Evolutionary conservation across 2,113 vertebrate species (phyloP).

Genomic region (Centropus unirufus): DNA sequence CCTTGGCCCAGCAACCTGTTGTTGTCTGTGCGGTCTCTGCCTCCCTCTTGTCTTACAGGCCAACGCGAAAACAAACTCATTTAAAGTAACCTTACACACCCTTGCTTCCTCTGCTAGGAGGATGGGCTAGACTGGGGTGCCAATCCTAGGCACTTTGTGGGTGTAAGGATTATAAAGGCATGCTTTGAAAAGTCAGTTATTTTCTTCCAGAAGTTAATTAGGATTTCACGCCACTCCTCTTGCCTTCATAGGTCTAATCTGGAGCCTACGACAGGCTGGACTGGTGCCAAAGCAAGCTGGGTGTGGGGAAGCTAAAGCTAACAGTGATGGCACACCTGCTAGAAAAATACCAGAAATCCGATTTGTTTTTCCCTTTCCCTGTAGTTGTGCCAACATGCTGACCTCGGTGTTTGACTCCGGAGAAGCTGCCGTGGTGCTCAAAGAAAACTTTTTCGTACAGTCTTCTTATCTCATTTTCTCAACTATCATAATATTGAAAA

Average conservation of each 20-base stretch:
- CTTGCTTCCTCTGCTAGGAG: background rate
- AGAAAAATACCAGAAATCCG: background rate
- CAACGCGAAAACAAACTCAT: background rate
- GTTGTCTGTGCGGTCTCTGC: background rate
- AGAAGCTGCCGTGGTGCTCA: background rate
- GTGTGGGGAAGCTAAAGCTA: background rate
- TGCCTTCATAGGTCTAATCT: background rate
- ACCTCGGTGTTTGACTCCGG: background rate
- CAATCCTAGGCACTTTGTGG: background rate
- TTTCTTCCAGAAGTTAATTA: background rate
- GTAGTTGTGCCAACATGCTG: background rate
- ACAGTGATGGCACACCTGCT: background rate
- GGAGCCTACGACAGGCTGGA: background rate
- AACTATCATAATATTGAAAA: background rate
- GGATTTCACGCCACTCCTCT: background rate
- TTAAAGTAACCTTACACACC: background rate
- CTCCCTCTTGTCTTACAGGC: background rate
- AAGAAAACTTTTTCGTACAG: background rate
- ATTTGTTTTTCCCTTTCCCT: background rate
- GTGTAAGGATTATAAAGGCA: background rate
- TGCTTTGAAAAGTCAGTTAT: background rate
- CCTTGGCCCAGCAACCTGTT: background rate
- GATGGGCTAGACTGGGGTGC: background rate
- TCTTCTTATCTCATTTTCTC: background rate
- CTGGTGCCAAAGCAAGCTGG: background rate